phyloP scores from a whole-genome alignment of 2,113 vertebrate species.

The Camelus dromedarius region DNA sequence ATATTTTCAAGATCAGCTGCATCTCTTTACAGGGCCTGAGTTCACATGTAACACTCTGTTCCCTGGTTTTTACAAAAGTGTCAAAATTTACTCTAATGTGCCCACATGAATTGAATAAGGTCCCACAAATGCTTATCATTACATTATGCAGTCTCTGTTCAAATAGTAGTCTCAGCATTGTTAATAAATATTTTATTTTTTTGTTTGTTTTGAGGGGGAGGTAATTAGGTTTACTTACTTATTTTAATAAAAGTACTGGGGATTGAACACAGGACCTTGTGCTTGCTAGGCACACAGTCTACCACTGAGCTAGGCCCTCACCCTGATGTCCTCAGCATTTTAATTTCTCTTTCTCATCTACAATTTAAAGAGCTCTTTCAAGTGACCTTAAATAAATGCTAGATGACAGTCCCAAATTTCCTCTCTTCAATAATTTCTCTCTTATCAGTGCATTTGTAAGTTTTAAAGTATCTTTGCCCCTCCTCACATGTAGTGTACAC shows the following conservation, averaged over 20 bases:
- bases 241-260: no score
- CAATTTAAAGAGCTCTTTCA: neutral
- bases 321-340: neutral
- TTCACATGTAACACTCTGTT: neutral
- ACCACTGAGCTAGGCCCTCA: no score
- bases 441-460: neutral
- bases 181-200: no score
- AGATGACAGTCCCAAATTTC: conserved; percentile 2
- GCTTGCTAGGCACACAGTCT: no score
- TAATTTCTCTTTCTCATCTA: conserved; percentile 9
- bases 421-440: neutral
- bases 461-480: conserved; percentile 25
- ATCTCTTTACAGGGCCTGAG: neutral
- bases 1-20: conserved; percentile 4
- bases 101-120: neutral
- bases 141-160: neutral
- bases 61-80: neutral
- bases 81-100: conserved; percentile 14
- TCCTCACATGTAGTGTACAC: no score
- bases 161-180: neutral
- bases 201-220: no score
- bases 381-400: conserved; percentile 3
- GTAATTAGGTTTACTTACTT: no score
- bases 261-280: no score
- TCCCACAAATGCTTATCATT: neutral